Percentiles rank a stretch among this genome's conserved stretches.
Evolutionary conservation across 2,888 invertebrate genomes (phyloP).

Genomic region (Eristalinus sepulchralis): DNA sequence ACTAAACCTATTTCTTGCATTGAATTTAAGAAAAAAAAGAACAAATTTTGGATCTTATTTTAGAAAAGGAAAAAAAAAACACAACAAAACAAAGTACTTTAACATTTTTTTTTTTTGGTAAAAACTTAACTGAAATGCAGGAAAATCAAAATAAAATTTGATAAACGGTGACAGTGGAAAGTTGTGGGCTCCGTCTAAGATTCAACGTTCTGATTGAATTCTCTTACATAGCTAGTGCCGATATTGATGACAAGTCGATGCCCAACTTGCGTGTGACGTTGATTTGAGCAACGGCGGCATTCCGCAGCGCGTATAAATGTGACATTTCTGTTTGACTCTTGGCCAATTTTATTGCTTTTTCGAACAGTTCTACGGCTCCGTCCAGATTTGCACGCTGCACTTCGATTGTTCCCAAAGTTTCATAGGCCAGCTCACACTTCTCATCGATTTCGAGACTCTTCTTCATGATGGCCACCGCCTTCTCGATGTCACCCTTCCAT

Average conservation of each 20-base stretch:
- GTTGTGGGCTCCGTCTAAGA: neutral
- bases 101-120: neutral
- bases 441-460: constrained; percentile 93
- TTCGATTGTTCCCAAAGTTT: constrained; percentile 96
- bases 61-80: neutral
- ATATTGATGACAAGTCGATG: constrained; percentile 81
- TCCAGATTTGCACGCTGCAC: constrained; percentile 92
- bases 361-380: constrained; percentile 91
- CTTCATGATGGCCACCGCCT: constrained; percentile 89
- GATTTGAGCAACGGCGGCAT: constrained; percentile 94
- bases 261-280: constrained; percentile 90
- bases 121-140: constrained; percentile 10
- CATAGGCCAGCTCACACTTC: constrained; percentile 96
- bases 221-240: constrained; percentile 74
- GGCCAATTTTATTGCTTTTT: constrained; percentile 92
- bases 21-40: neutral
- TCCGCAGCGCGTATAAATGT: constrained; percentile 93
- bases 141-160: constrained; percentile 29
- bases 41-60: neutral
- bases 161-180: constrained; percentile 27
- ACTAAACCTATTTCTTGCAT: constrained; percentile 30
- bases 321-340: constrained; percentile 94
- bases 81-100: constrained; percentile 21
- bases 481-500: constrained; percentile 91
- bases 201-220: neutral